Evolutionary conservation across 2,888 invertebrate genomes (phyloP), one percentile per base, ranked within the genome.

Genomic region (Eristalis arbustorum): DNA sequence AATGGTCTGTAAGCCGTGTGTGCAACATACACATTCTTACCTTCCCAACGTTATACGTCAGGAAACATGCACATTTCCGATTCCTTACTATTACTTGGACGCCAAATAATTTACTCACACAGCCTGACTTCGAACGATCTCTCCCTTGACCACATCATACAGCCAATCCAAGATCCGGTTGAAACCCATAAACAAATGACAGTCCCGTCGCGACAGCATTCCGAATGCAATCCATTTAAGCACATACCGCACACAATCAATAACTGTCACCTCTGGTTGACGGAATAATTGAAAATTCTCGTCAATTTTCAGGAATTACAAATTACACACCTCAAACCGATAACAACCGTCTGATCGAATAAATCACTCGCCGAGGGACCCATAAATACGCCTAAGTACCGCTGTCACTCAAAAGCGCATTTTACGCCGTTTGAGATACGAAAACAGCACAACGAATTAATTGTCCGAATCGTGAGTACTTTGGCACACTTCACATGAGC

Each of bases 401-500:
- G 37, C 56, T 37, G 25, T 74, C 74, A 74, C 25, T n/a, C 34
- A 11, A 74, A 34, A 64, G 18, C 62, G 49, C 63, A 13, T 4
- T 11, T 67, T 5, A 13, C 25, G 6, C 3, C 59, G 23, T 5
- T 23, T 49, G 0, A 68, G 28, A 23, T 71, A 63, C 62, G 18
- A 62, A 59, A 59, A 40, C 59, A 78, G 59, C 31, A 18, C 3
- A 10, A 11, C 28, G 28, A 68, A 80, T 67, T 67, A 74, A 80
- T 68, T 68, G 69, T 25, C 67, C 28, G 56, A 80, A 57, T 64
- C 74, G 69, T 80, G 59, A 59, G 57, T 10, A 2, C 23, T 25
- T 18, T 74, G 80, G 69, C 74, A 74, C 80, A 80, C 63, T 80
- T 80, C 23, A 59, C 25, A 22, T 56, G 34, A 62, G 31, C 14